phyloP scores from a whole-genome alignment of 2,888 invertebrate species.

The Scaptomyza reducta region DNA sequence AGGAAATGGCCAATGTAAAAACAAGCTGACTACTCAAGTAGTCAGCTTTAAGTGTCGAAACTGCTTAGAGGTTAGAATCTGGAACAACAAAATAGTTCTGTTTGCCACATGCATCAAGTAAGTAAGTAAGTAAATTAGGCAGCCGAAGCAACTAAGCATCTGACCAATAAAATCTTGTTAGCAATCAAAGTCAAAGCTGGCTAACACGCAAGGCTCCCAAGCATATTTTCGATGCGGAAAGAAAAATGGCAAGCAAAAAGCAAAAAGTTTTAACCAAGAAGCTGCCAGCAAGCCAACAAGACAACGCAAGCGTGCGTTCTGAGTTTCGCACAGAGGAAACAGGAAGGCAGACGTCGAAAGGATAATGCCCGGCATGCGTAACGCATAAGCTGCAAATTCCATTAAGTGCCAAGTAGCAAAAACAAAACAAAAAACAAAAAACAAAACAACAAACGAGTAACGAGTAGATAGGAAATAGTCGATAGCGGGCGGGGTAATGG shows the following conservation, averaged over 20 bases:
- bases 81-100: background rate
- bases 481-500: background rate
- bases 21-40: constrained; percentile 2
- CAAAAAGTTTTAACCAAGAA: too few species aligned
- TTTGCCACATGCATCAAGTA: background rate
- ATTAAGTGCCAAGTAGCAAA: constrained; percentile 69
- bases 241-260: constrained; percentile 45
- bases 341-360: constrained; percentile 60
- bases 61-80: constrained; percentile 8
- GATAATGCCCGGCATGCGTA: constrained; percentile 80
- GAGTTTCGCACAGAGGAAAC: constrained; percentile 54
- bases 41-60: constrained; percentile 30
- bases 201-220: constrained; percentile 24
- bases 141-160: constrained; percentile 18
- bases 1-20: constrained; percentile 9
- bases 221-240: constrained; percentile 13
- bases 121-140: constrained; percentile 32
- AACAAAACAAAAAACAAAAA: constrained; percentile 19
- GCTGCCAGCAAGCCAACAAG: too few species aligned
- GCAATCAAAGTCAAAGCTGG: constrained; percentile 41
- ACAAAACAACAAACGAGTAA: constrained; percentile 19
- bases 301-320: constrained; percentile 33
- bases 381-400: constrained; percentile 80
- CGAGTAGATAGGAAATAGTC: constrained; percentile 26
- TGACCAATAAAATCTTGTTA: constrained; percentile 61